These are phyloP conservation scores for Metaphire vulgaris DNA, from an alignment of 1,140 invertebrate species.

Conservation along the genomic window DNA sequence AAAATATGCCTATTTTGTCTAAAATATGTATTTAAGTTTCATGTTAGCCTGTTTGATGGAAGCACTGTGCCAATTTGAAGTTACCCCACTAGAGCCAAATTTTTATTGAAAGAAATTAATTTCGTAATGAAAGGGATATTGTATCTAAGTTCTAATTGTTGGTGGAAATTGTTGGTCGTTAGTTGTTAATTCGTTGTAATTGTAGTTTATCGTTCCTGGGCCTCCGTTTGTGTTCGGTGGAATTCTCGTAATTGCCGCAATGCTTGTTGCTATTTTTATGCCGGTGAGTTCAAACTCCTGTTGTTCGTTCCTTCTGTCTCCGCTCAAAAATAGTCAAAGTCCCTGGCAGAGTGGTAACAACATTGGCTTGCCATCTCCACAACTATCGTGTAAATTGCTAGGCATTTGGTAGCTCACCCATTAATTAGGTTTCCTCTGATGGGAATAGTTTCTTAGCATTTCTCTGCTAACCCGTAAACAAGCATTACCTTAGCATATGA, in stretches of 20 bases:
- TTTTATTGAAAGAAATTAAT: too few species aligned
- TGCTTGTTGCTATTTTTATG: conserved; percentile 84
- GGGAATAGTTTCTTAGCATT: background rate
- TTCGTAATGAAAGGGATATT: background rate
- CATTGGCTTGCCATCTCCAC: background rate
- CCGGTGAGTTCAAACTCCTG: conserved; percentile 54
- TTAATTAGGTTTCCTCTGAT: background rate
- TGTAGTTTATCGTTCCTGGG: conserved; percentile 77
- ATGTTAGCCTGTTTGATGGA: background rate
- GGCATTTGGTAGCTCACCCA: background rate
- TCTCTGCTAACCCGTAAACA: background rate
- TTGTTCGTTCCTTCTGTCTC: too few species aligned
- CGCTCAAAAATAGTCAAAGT: too few species aligned
- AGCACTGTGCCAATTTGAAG: background rate
- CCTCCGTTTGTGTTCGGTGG: conserved; percentile 98
- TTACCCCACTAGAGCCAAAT: background rate
- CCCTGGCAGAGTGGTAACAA: background rate
- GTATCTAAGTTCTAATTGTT: background rate
- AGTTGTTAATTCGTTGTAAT: background rate
- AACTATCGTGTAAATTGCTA: background rate
- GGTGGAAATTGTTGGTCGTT: too few species aligned
- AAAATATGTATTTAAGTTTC: background rate
- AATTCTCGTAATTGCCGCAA: conserved; percentile 86
- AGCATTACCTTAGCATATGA: background rate
- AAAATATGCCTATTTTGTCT: too few species aligned